These are phyloP conservation scores for Eupristina koningsbergeri DNA, from an alignment of 1,140 invertebrate genomes.

Conservation along the genomic window DNA sequence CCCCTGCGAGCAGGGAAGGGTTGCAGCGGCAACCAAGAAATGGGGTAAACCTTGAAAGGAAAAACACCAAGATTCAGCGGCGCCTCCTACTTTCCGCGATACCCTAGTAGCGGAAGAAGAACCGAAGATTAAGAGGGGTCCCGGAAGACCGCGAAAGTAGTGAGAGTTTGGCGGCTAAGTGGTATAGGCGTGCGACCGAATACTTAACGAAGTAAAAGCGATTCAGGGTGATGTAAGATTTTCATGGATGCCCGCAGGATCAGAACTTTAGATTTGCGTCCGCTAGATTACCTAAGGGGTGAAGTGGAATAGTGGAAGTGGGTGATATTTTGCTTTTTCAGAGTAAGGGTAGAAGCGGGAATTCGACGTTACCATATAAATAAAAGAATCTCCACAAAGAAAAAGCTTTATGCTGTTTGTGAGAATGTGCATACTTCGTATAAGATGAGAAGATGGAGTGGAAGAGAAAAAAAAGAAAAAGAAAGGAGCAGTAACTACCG, in stretches of 20 bases:
- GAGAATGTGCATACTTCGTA: slow-evolving; percentile 39
- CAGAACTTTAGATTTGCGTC: slow-evolving; percentile 74
- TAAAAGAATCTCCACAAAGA: slow-evolving; percentile 68
- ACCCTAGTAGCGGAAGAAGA: no score
- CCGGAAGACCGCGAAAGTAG: no score
- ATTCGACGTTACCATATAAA: slow-evolving; percentile 68
- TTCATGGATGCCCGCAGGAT: slow-evolving; percentile 73
- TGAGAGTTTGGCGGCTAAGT: no score
- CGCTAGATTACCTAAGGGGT: slow-evolving; percentile 71
- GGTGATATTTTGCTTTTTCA: slow-evolving; percentile 67
- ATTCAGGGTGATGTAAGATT: no score
- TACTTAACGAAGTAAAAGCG: no score
- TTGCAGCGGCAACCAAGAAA: no score
- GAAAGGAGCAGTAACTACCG: slow-evolving; percentile 48
- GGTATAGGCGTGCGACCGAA: no score
- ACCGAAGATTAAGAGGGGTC: no score
- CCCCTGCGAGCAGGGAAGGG: no score
- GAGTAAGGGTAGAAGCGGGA: slow-evolving; percentile 3
- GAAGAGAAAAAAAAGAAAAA: slow-evolving; percentile 48
- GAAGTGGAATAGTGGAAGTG: slow-evolving; percentile 74
- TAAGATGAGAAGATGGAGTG: slow-evolving; percentile 55
- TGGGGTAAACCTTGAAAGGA: no score
- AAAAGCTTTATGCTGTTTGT: slow-evolving; percentile 54
- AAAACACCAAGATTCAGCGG: no score
- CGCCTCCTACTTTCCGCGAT: no score